Conservation (phyloP, 1,140 invertebrate genomes). For the Lysiphlebus fabarum region DNA sequence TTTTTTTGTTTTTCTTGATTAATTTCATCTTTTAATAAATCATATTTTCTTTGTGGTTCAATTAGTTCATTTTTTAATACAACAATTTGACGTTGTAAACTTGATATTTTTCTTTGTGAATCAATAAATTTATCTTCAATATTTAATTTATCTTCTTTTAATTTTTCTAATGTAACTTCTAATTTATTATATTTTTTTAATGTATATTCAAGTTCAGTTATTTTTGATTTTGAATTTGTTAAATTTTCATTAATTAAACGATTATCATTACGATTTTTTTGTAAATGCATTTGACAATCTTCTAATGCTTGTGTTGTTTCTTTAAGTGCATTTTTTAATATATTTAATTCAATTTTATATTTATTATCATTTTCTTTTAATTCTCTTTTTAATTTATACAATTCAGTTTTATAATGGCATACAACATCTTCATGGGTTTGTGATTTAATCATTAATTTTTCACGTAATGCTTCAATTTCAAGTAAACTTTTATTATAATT, state of each 20-base stretch:
- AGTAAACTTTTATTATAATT: constrained; percentile 34
- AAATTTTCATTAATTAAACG: too few relatives aligned
- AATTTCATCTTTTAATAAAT: constrained; percentile 42
- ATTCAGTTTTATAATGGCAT: constrained; percentile 34
- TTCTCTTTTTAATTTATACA: constrained; percentile 36
- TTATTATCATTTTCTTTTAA: constrained; percentile 39
- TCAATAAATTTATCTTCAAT: constrained; percentile 41
- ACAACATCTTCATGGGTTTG: constrained; percentile 41
- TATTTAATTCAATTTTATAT: constrained; percentile 38
- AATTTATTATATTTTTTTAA: constrained; percentile 28
- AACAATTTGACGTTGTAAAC: constrained; percentile 37
- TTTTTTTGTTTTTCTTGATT: constrained; percentile 37
- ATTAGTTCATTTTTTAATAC: constrained; percentile 39
- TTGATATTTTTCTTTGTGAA: constrained; percentile 34
- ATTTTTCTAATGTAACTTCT: constrained; percentile 36
- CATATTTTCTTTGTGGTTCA: constrained; percentile 45
- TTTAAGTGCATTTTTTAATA: constrained; percentile 39
- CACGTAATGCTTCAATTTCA: constrained; percentile 33
- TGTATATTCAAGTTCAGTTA: constrained; percentile 20
- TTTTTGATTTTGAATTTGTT: neutral
- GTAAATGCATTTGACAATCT: constrained; percentile 40
- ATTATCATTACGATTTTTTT: constrained; percentile 30
- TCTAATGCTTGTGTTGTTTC: constrained; percentile 41
- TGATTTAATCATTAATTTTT: constrained; percentile 32
- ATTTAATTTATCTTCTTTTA: constrained; percentile 40